Evolutionary conservation across 2,797 vertebrate species (phyloP).

Genomic region (Urocyon cinereoargenteus): DNA sequence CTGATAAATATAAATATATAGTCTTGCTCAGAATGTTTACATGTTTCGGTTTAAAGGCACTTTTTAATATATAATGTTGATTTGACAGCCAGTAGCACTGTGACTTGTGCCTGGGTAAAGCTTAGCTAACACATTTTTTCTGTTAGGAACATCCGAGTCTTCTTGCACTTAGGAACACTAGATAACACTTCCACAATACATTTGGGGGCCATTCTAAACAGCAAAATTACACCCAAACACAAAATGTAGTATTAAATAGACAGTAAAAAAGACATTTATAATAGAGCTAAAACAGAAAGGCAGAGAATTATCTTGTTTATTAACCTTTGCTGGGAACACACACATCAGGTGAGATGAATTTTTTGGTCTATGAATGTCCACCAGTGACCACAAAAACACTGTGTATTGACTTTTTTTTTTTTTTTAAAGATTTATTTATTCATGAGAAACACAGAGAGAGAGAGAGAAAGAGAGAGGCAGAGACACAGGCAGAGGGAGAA

Average conservation of each 20-base stretch:
- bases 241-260: neutral
- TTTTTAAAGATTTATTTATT: no score
- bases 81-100: neutral
- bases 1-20: neutral
- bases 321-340: neutral
- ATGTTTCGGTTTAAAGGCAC: constrained; percentile 37
- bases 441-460: no score
- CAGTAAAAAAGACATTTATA: neutral
- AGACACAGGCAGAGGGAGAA: no score
- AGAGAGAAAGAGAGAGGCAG: no score
- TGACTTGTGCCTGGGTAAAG: neutral
- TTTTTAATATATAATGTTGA: neutral
- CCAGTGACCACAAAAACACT: neutral
- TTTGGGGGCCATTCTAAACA: neutral
- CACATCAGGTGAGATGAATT: neutral
- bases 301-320: neutral
- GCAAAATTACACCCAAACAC: neutral
- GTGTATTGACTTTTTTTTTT: neutral
- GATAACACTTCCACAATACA: neutral
- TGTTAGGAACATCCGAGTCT: neutral
- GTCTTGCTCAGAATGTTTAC: neutral
- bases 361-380: neutral
- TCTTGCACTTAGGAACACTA: neutral
- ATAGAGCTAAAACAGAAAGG: neutral
- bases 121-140: neutral